Evolutionary conservation across 2,888 invertebrate genomes (phyloP).

Genomic region (Pheosia tremula): DNA sequence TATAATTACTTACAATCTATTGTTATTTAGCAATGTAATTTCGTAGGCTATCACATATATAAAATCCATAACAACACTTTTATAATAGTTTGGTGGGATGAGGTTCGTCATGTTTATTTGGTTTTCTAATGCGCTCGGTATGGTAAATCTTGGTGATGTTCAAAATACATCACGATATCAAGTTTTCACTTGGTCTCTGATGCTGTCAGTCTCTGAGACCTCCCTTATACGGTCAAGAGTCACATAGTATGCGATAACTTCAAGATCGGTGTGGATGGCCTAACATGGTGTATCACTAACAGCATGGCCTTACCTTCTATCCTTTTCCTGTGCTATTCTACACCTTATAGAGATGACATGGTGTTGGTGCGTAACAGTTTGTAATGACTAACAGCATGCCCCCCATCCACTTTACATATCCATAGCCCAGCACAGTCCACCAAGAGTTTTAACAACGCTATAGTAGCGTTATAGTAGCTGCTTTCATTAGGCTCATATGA

Average conservation of each 20-base stretch:
- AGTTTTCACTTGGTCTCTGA: constrained; percentile 47
- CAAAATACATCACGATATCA: constrained; percentile 9
- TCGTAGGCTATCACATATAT: constrained; percentile 24
- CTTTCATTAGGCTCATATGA: constrained; percentile 20
- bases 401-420: constrained; percentile 63
- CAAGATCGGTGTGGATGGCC: constrained; percentile 42
- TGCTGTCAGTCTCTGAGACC: constrained; percentile 62
- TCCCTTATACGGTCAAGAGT: constrained; percentile 63
- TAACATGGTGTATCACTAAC: constrained; percentile 61
- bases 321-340: constrained; percentile 51
- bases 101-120: constrained; percentile 20
- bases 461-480: constrained; percentile 26
- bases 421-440: constrained; percentile 51
- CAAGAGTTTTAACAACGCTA: background rate
- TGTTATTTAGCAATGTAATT: constrained; percentile 45
- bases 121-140: constrained; percentile 23
- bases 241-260: constrained; percentile 21
- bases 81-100: constrained; percentile 17
- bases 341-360: constrained; percentile 25
- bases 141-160: constrained; percentile 19
- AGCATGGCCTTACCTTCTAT: constrained; percentile 58
- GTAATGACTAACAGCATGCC: constrained; percentile 62
- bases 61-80: constrained; percentile 24
- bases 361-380: constrained; percentile 63
- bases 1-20: constrained; percentile 41